phyloP scores from a whole-genome alignment of 2,888 invertebrate species.

The Melitaea athalia region DNA sequence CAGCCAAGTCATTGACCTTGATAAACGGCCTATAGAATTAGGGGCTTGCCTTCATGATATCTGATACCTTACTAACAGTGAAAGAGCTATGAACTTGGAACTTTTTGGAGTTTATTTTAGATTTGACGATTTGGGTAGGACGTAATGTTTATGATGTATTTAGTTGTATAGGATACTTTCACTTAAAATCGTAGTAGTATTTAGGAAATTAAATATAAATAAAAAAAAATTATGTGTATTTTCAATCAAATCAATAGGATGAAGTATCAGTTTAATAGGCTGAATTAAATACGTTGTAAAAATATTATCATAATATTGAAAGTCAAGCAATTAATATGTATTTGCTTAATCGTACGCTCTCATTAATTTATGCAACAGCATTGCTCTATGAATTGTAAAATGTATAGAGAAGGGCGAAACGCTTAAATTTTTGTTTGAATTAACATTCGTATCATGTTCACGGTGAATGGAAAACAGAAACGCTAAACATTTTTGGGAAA shows the following conservation, averaged over 20 bases:
- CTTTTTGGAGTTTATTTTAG: too few species aligned
- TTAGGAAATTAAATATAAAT: too few species aligned
- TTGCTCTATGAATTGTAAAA: slow-evolving; percentile 11
- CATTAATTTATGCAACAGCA: slow-evolving; percentile 34
- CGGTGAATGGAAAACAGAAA: slow-evolving; percentile 4
- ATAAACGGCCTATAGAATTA: too few species aligned
- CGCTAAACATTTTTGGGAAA: neutral
- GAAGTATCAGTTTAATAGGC: neutral
- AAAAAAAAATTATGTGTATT: neutral
- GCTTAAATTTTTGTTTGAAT: neutral
- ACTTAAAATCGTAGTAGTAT: too few species aligned
- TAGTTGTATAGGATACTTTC: too few species aligned
- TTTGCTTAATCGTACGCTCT: slow-evolving; percentile 25
- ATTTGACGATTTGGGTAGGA: too few species aligned
- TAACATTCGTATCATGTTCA: slow-evolving; percentile 3
- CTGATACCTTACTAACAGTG: too few species aligned
- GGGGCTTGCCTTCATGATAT: too few species aligned
- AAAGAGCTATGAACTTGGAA: too few species aligned
- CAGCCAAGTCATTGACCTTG: too few species aligned
- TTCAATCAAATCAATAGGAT: too few species aligned
- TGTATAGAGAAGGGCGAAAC: slow-evolving; percentile 14
- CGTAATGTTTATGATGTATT: too few species aligned
- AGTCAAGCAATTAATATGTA: slow-evolving; percentile 28
- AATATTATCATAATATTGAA: slow-evolving; percentile 14
- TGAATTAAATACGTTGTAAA: neutral